Evolutionary conservation across 2,797 vertebrate genomes (phyloP), one percentile per base, ranked within the genome.

Genomic region (Salmo trutta): DNA sequence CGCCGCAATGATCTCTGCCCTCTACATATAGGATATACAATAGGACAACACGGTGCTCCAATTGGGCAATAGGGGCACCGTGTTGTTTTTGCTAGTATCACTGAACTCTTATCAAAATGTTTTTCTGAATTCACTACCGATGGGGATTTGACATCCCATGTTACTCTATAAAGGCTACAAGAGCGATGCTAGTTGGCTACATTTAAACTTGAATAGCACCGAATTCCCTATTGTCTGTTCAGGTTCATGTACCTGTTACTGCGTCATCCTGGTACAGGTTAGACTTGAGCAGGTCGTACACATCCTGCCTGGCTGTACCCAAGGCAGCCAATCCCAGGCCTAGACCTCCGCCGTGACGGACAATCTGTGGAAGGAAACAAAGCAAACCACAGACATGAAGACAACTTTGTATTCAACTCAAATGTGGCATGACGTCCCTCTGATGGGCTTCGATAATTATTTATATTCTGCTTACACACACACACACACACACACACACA

Each of bases 241-340:
- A 62, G 59, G 15, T 62, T 2, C n/a, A 75, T 81, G 77, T 85
- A 97, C 98, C 98, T 87, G 98, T 99, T 78, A 99, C 98, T 19
- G 98, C 98, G 88, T 99, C 98, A 88, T 99, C 98, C 82, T 99
- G 98, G 87, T 99, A 99, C 1, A 99, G 94, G 86, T 99, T 99
- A 77, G 98, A 99, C 94, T 99, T 99, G n/a, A 99, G 96, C 71
- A 99, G 91, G 81, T 99, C 98, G 0, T 99, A 99, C 67, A 99
- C 98, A 90, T 99, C 98, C 82, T 99, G 98, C 66, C 98, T 95
- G 53, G 97, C 98, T 15, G 97, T 99, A 16, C 98, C 98, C 89
- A 99, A 92, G 12, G 98, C 97, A 86, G 98, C 98, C 88, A 99
- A 93, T 31, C 98, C 98, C 72, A 99, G 94, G 47, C 98, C 98